Evolutionary conservation across 2,113 vertebrate genomes (phyloP).

Genomic region (Andinoacara biseriatus): DNA sequence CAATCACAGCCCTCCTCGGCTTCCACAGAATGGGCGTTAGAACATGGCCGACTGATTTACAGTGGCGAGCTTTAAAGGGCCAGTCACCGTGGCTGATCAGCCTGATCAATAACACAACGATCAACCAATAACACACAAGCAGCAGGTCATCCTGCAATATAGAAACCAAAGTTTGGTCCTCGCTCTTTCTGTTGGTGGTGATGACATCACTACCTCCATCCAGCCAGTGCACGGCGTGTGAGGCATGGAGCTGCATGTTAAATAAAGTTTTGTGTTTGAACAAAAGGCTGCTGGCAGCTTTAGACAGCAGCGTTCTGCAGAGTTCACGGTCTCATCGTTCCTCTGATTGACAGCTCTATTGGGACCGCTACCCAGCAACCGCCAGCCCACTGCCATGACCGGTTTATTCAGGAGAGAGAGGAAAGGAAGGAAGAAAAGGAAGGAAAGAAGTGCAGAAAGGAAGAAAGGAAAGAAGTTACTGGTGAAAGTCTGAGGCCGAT

Average conservation of each 20-base stretch:
- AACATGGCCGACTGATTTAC: background rate
- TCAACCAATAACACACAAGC: no score
- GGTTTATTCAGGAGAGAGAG: background rate
- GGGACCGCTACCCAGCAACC: slow-evolving; percentile 39
- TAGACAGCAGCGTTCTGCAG: background rate
- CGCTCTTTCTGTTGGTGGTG: background rate
- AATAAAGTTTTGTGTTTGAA: slow-evolving; percentile 53
- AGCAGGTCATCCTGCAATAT: background rate
- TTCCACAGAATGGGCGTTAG: background rate
- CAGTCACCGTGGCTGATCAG: background rate
- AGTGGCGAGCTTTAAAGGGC: slow-evolving; percentile 16
- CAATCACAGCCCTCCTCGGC: slow-evolving; percentile 42
- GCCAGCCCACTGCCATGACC: background rate
- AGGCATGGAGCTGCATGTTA: slow-evolving; percentile 26
- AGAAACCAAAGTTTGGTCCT: background rate
- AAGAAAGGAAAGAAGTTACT: background rate
- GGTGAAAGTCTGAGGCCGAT: no score
- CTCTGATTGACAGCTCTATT: background rate
- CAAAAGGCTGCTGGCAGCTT: slow-evolving; percentile 23
- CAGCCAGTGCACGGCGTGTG: background rate
- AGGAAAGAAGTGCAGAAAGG: background rate
- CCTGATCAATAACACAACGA: background rate
- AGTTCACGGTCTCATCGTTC: slow-evolving; percentile 21
- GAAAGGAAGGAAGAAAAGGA: background rate
- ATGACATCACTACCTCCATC: slow-evolving; percentile 17